Evolutionary conservation across 2,113 vertebrate species (phyloP).

Genomic region (Nannospalax galili): DNA sequence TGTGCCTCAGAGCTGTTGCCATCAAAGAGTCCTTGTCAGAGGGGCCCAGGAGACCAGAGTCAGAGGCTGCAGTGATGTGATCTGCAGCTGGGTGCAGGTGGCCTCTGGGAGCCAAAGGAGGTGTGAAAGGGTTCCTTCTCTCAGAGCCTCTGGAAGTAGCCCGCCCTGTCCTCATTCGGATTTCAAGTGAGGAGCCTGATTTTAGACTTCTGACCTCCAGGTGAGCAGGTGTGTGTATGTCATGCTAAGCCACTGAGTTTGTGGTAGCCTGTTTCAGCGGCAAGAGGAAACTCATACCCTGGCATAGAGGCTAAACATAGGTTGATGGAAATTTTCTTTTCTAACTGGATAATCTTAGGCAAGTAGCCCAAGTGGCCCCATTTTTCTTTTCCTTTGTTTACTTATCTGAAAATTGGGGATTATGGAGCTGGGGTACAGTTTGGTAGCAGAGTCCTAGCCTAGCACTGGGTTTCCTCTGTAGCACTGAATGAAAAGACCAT

Average conservation of each 20-base stretch:
- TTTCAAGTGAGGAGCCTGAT: neutral
- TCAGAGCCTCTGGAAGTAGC: neutral
- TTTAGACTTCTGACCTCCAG: neutral
- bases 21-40: neutral
- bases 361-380: neutral
- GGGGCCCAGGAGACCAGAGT: neutral
- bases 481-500: neutral
- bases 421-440: neutral
- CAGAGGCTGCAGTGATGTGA: neutral
- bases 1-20: neutral
- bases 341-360: neutral
- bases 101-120: neutral
- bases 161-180: neutral
- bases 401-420: neutral
- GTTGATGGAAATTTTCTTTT: neutral
- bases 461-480: neutral
- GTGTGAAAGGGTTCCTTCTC: neutral
- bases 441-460: neutral
- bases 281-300: neutral
- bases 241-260: neutral
- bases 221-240: neutral
- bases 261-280: neutral
- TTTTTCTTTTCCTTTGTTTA: neutral
- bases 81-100: neutral
- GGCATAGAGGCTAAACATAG: rapidly evolving